These are phyloP conservation scores for Drosophila erecta DNA, from an alignment of 1,140 invertebrate genomes.

Conservation along the genomic window DNA sequence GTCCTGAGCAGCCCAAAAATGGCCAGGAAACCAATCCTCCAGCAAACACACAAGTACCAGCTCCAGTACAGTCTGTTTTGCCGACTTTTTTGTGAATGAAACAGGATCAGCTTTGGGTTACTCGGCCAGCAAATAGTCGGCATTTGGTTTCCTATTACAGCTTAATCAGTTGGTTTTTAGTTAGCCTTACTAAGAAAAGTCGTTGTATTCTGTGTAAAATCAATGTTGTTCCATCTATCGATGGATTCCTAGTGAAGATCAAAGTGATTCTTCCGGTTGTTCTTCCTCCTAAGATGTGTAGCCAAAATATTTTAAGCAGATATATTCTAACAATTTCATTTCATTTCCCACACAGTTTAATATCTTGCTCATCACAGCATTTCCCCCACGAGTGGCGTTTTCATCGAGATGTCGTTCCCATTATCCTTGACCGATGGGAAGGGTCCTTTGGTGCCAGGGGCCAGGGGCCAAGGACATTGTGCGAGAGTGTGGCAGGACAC, in stretches of 20 bases:
- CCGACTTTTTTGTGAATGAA: constrained; percentile 7
- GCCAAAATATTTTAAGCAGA: no score
- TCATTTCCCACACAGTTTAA: no score
- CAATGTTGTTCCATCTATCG: no score
- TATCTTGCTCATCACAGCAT: neutral
- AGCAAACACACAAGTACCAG: neutral
- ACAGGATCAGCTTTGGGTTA: neutral
- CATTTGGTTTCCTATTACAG: no score
- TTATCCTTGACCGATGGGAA: constrained; percentile 15
- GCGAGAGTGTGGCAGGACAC: constrained; percentile 33
- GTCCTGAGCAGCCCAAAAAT: constrained; percentile 25
- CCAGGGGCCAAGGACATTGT: neutral
- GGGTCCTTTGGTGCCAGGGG: neutral
- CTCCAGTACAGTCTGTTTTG: constrained; percentile 1
- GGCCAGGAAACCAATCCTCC: constrained; percentile 14
- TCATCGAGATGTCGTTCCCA: constrained; percentile 27
- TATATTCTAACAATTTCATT: no score
- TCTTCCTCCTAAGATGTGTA: no score
- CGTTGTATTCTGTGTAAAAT: no score
- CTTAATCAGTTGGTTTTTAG: no score
- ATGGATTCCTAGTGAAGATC: no score
- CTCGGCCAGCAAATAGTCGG: no score
- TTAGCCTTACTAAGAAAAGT: no score
- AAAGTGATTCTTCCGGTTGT: no score
- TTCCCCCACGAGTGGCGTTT: neutral